Base-by-base conservation (phyloP, 2,113 vertebrate genomes). In the Stegastes partitus region DNA sequence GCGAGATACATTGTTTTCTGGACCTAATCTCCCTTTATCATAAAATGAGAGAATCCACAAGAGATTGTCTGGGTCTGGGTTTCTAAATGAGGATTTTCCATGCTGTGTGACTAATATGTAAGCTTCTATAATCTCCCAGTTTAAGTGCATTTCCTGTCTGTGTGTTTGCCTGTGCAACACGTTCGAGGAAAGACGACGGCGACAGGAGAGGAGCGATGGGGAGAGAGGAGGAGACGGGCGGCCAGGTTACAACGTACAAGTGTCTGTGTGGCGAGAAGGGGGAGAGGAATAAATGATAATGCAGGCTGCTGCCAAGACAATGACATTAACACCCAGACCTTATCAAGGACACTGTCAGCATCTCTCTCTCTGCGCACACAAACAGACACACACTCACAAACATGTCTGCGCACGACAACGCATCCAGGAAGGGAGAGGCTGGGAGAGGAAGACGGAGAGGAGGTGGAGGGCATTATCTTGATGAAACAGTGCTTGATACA, bases 381-480 rank as follows among this genome's bases (percentile, higher is more conserved):
- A 47, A 47, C 50, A 62, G 31, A 50, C 63, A 34, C 31, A 49
- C 22, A 44, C 47, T 25, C 6, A 50, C 11, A 42, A 18, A 49
- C 34, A 65, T 37, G 39, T 21, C 8, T 3, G 50, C 34, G 59
- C 31, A 68, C 39, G 66, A 12, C 77, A 55, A 82, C 4, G 25
- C 74, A 74, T 22, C 65, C 66, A 59, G 59, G 6, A 54, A 65
- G 50, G 57, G 67, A 37, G 26, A 75, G 74, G 45, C 59, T 57
- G 31, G 78, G 62, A 58, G 44, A 70, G 68, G 39, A 11, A 68
- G 69, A 63, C 28, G 49, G 58, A 57, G 80, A 77, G 76, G 68
- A 61, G 42, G 68, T 16, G 68, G 73, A 76, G 67, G 78, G 86
- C 83, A 95, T 94, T 94, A 95, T 94, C 93, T 92, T 93, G 90